Evolutionary conservation across 2,797 vertebrate species (phyloP).

Genomic region (Clarias fuscus): DNA sequence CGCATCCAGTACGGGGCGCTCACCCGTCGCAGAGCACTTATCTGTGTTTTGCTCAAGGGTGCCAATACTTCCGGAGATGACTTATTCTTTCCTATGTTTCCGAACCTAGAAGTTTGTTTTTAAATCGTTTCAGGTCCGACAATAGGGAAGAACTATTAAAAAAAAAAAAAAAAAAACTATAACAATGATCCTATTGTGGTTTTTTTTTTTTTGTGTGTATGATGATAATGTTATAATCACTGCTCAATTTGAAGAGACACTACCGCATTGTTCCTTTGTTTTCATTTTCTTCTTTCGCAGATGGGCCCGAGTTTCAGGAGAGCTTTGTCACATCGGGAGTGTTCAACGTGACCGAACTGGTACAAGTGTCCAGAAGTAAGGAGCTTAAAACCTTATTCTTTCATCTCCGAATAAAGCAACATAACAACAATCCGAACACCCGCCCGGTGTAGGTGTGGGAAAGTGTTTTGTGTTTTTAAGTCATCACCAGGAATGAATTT

Average conservation of each 20-base stretch:
- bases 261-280: conserved; percentile 15
- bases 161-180: background rate
- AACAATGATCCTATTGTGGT: background rate
- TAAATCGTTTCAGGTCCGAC: background rate
- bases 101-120: background rate
- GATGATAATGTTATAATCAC: background rate
- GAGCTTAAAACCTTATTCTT: conserved; percentile 43
- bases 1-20: too few species aligned
- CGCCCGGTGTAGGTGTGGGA: background rate
- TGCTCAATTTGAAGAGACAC: background rate
- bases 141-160: background rate
- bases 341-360: conserved; percentile 96
- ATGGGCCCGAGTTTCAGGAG: conserved; percentile 94
- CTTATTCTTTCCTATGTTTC: background rate
- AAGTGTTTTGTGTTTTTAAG: background rate
- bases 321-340: conserved; percentile 96
- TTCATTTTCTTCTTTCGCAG: conserved; percentile 66
- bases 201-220: background rate
- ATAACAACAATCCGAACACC: background rate
- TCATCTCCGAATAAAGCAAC: background rate
- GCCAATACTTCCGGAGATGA: background rate
- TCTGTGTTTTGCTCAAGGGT: background rate
- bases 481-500: background rate
- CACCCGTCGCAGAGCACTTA: too few species aligned
- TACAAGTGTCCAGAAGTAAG: conserved; percentile 98